Evolutionary conservation across 2,113 vertebrate genomes (phyloP).

Genomic region (Aramus guarauna): DNA sequence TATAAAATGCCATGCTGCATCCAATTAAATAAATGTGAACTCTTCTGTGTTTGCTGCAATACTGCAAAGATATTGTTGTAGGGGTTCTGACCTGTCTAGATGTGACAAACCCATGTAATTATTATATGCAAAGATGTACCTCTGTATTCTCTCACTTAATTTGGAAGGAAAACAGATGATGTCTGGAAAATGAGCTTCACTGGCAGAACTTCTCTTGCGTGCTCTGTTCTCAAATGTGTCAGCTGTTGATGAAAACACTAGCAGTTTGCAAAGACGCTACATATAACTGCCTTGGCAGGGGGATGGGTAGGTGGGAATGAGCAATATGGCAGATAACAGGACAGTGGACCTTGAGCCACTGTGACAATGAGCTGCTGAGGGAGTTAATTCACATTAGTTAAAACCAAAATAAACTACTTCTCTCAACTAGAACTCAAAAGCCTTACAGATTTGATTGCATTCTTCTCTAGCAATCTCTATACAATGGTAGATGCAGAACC

Average conservation of each 20-base stretch:
- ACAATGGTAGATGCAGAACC: neutral
- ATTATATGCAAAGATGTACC: neutral
- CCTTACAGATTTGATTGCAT: neutral
- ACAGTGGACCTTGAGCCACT: neutral
- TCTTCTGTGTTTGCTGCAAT: neutral
- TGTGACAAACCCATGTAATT: neutral
- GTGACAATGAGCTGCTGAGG: neutral
- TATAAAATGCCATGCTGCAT: neutral
- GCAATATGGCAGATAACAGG: neutral
- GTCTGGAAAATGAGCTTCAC: neutral
- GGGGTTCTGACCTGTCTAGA: neutral
- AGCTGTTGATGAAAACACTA: neutral
- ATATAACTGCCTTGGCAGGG: neutral
- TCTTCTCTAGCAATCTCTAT: neutral
- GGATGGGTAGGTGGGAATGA: neutral
- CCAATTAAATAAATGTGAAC: neutral
- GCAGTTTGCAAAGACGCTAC: neutral
- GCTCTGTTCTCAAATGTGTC: neutral
- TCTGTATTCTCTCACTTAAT: neutral
- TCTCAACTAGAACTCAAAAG: neutral
- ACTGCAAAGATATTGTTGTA: neutral
- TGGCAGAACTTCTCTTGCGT: neutral
- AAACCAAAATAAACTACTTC: conserved; percentile 20
- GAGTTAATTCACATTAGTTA: conserved; percentile 13
- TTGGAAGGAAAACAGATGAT: neutral